Evolutionary conservation across 2,888 invertebrate genomes (phyloP).

Genomic region (Linnaemya vulpina): DNA sequence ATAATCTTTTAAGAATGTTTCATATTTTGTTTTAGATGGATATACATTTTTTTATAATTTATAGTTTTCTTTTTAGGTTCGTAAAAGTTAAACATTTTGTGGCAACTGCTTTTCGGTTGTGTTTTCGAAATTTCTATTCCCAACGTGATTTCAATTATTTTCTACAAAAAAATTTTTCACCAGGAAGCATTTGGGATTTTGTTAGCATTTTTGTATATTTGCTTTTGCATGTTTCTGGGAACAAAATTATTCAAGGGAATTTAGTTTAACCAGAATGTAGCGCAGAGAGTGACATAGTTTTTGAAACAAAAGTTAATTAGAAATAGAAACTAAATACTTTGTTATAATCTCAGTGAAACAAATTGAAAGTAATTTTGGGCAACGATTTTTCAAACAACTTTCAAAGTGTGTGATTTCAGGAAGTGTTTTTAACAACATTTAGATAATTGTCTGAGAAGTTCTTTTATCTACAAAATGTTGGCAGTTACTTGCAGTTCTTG

Average conservation of each 20-base stretch:
- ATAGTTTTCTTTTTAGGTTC: constrained; percentile 17
- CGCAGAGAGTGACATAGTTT: constrained; percentile 46
- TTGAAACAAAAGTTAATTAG: constrained; percentile 21
- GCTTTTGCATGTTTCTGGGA: background rate
- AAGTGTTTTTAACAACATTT: too few relatives aligned
- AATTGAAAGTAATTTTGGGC: too few relatives aligned
- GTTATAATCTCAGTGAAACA: too few relatives aligned
- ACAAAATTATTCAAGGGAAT: constrained; percentile 30
- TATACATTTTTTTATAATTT: constrained; percentile 42
- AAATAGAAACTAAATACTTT: too few relatives aligned
- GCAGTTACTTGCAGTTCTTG: too few relatives aligned
- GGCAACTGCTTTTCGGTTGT: constrained; percentile 26
- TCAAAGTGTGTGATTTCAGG: too few relatives aligned
- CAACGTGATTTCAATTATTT: constrained; percentile 26
- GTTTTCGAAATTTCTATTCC: constrained; percentile 13
- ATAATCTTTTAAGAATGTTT: background rate
- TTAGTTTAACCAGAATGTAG: constrained; percentile 29
- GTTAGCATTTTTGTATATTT: background rate
- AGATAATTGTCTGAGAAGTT: too few relatives aligned
- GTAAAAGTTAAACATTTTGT: constrained; percentile 13
- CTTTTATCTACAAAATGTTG: too few relatives aligned
- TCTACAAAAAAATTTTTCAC: background rate
- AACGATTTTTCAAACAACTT: too few relatives aligned
- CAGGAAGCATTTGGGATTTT: constrained; percentile 22
- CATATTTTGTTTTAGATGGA: constrained; percentile 23